Conservation (phyloP, 2,888 invertebrate genomes). For the Exocentrus adspersus region DNA sequence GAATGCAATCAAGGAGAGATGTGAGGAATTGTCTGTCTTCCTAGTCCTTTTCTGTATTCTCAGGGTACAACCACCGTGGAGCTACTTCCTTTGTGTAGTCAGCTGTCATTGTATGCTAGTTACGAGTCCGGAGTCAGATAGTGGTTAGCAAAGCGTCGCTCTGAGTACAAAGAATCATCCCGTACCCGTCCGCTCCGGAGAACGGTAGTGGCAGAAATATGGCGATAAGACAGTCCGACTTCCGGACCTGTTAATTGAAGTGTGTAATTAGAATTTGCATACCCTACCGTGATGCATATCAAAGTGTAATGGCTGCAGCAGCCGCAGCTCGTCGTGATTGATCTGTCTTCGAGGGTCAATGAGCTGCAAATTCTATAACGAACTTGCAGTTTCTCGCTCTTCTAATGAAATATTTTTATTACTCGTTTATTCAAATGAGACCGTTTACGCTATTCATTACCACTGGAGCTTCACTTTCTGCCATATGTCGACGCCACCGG, state of each 20-base stretch:
- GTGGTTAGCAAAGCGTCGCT: not conserved
- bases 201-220: conserved; percentile 6
- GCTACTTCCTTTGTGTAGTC: not conserved
- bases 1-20: no score
- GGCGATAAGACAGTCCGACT: conserved; percentile 33
- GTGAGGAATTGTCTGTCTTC: no score
- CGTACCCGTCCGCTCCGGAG: not conserved
- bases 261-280: conserved; percentile 56
- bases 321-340: conserved; percentile 44
- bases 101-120: not conserved
- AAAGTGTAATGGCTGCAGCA: conserved; percentile 48
- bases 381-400: conserved; percentile 12
- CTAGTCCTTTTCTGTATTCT: no score
- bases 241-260: conserved; percentile 53
- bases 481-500: no score
- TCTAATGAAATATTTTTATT: conserved; percentile 33
- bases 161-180: not conserved
- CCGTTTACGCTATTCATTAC: not conserved
- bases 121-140: not conserved
- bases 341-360: conserved; percentile 49
- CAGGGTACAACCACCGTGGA: no score
- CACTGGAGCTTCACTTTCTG: conserved; percentile 1
- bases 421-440: conserved; percentile 26
- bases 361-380: conserved; percentile 45
- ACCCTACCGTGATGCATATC: conserved; percentile 54